Evolutionary conservation across 2,888 invertebrate species (phyloP), one percentile per base, ranked within the genome.

Genomic region (Malacosoma neustria): DNA sequence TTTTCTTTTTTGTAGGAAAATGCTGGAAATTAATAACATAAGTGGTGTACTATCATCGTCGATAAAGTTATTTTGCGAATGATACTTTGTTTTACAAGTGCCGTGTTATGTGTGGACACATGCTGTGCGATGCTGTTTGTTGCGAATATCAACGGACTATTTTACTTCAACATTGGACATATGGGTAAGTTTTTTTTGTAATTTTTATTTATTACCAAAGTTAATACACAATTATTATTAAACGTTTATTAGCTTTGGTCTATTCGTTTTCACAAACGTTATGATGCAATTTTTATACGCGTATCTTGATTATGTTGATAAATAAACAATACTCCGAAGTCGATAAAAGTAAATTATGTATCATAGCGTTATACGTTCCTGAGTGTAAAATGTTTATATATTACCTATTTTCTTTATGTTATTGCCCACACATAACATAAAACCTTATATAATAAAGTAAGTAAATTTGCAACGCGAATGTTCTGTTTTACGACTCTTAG

Each of bases 1-100:
- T 75, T 81, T 81, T 80, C 73, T 80, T 77, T 82, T 81, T 82
- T 77, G 76, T 85, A 85, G 85, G 85, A 82, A 77, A 84, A 77
- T 70, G 82, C 81, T 75, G 84, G 84, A 84, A 81, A 79, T 80
- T 73, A 79, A 77, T 82, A 84, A 81, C 77, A 76, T 85, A 73
- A 85, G 84, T 84, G 77, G 79, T 81, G 84, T 84, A 73, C 72
- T 85, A 57, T 80, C 82, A 41, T 80, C 84, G 59, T 79, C 85
- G 54, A 82, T 85, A 71, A 84, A 84, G 76, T 82, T 85, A 53
- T 82, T 85, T 84, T 82, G 75, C 82, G 84, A 85, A 76, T 85
- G 81, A 85, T 82, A 81, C 75, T 73, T 67, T 70, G 63, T 80
- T 75, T 72, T 74, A 69, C 67, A 72, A 76, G 80, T 82, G 80